Evolutionary conservation across 2,113 vertebrate genomes (phyloP).

Genomic region (Polyodon spathula): DNA sequence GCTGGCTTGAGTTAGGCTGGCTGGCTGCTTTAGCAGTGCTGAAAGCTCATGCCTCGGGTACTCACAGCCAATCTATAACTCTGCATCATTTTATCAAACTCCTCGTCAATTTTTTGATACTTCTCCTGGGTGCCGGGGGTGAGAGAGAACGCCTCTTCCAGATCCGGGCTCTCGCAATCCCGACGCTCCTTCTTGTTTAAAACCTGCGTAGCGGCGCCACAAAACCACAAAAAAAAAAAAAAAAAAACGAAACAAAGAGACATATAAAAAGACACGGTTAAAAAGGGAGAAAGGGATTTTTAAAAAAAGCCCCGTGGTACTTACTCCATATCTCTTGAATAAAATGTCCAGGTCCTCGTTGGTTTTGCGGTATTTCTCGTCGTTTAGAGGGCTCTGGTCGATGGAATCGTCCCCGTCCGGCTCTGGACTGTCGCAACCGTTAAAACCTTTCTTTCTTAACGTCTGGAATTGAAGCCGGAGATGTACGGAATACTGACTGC

Average conservation of each 20-base stretch:
- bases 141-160: constrained; percentile 89
- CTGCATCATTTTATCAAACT: constrained; percentile 99
- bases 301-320: constrained; percentile 56
- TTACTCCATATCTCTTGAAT: constrained; percentile 95
- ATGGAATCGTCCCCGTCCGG: constrained; percentile 94
- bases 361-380: constrained; percentile 92
- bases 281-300: constrained; percentile 47
- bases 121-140: constrained; percentile 98
- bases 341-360: constrained; percentile 91
- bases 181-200: constrained; percentile 98
- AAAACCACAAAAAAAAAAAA: constrained; percentile 33
- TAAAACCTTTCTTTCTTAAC: constrained; percentile 98
- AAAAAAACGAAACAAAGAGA: constrained; percentile 20
- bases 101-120: constrained; percentile 99
- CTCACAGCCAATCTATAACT: constrained; percentile 99
- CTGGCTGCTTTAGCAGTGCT: constrained; percentile 25
- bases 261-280: constrained; percentile 39
- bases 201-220: constrained; percentile 53
- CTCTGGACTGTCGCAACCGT: constrained; percentile 96
- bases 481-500: constrained; percentile 6
- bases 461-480: constrained; percentile 69
- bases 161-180: constrained; percentile 93
- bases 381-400: constrained; percentile 90
- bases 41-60: constrained; percentile 59
- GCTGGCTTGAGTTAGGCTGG: constrained; percentile 27